Base-by-base conservation (phyloP, 2,797 vertebrate species). In the Scolopax rusticola region DNA sequence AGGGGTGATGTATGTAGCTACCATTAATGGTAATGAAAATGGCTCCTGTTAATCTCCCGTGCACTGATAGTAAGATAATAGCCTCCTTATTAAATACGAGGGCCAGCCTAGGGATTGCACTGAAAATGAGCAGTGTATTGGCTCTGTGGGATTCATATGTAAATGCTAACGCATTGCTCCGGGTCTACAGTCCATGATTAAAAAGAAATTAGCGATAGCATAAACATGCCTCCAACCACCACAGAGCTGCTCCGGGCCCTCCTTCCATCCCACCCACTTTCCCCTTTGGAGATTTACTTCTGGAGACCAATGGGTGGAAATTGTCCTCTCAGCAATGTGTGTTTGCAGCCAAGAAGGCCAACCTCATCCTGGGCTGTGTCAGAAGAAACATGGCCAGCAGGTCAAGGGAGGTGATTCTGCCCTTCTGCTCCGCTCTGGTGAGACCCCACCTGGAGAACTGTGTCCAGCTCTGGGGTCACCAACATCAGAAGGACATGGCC, bases 1-100 rank as follows among this genome's bases (percentile, higher is more conserved):
- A 63, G 59, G 67, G 71, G 51, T 80, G 92, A 79, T 73, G 74
- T 32, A 40, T 56, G 83, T 75, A 96, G 79, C 81, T 65, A 40
- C 71, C 57, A 76, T 94, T 94, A 92, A 78, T 28, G 71, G 48
- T 94, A 90, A 97, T 96, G 90, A 96, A 93, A 97, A 93, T 21
- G 45, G 69, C 51, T 95, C 71, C 67, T 19, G 78, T 75, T 96
- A 83, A 95, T 95, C 83, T 90, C 81, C 53, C 2, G 0, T 27
- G 73, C 1, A 3, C 81, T 11, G 54, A 80, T 67, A 85, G 82
- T 18, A 88, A 82, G 88, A 73, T 82, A 94, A 94, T 40, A 83
- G 84, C 85, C 91, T 67, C 43, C 92, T 96, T 92, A 84, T 83
- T 89, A 94, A 90, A 24, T 14, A 68, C 0, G 4, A 75, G 75